phyloP scores from a whole-genome alignment of 2,113 vertebrate genomes.

The Synodontis membranacea region DNA sequence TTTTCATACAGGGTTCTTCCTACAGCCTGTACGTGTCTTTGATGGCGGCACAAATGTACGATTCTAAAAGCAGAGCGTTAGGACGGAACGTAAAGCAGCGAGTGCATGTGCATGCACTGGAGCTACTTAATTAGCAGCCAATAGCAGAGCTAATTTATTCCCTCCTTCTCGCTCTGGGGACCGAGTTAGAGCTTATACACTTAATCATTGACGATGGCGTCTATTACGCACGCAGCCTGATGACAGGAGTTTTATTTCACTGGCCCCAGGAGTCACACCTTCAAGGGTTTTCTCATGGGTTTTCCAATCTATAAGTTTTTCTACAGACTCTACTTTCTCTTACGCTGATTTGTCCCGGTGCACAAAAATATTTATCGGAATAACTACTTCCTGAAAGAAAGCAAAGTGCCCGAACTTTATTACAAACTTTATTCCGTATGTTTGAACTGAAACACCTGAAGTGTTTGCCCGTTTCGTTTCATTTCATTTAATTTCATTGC shows the following conservation, averaged over 20 bases:
- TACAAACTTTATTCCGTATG: too few species aligned
- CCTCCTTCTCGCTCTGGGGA: slow-evolving; percentile 45
- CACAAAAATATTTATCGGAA: background rate
- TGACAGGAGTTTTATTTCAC: slow-evolving; percentile 32
- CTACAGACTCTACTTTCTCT: too few species aligned
- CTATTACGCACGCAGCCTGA: slow-evolving; percentile 9
- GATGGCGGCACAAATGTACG: slow-evolving; percentile 2
- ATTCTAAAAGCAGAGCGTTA: slow-evolving; percentile 28
- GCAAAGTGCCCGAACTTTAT: background rate
- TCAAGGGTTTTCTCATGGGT: background rate
- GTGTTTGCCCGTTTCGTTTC: too few species aligned
- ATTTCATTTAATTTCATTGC: too few species aligned
- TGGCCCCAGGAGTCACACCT: slow-evolving; percentile 3
- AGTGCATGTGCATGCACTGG: slow-evolving; percentile 11
- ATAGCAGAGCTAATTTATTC: slow-evolving; percentile 46
- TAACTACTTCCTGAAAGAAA: background rate
- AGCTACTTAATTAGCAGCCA: slow-evolving; percentile 49
- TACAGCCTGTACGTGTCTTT: background rate
- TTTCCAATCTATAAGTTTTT: background rate
- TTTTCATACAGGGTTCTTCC: background rate
- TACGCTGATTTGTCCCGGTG: background rate
- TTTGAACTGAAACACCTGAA: too few species aligned
- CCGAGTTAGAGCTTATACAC: slow-evolving; percentile 34
- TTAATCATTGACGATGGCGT: slow-evolving; percentile 32
- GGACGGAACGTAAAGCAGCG: slow-evolving; percentile 14